These are phyloP conservation scores for Thunnus maccoyii DNA, from an alignment of 2,113 vertebrate genomes.

Conservation along the genomic window DNA sequence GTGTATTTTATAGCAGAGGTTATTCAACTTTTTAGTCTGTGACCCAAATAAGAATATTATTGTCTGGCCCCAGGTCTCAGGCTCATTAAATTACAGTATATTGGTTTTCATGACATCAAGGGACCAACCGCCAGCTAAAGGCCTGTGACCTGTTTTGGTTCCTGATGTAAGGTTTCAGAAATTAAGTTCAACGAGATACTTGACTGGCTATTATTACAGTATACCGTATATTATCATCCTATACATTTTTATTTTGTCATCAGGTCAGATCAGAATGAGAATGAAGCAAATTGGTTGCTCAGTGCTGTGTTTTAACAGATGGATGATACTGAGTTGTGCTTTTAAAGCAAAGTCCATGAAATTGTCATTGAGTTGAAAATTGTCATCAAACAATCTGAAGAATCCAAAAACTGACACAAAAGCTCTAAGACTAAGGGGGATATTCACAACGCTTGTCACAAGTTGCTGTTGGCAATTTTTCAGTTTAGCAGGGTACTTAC, in stretches of 20 bases:
- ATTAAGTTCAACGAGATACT: constrained; percentile 61
- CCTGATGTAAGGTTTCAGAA: constrained; percentile 62
- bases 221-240: constrained; percentile 44
- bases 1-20: constrained; percentile 53
- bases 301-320: neutral
- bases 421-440: too few species aligned
- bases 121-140: constrained; percentile 41
- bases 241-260: constrained; percentile 40
- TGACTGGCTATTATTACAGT: constrained; percentile 43
- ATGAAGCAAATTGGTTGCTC: constrained; percentile 10
- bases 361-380: too few species aligned
- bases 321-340: neutral
- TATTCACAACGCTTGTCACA: too few species aligned
- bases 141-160: constrained; percentile 60
- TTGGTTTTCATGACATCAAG: constrained; percentile 63
- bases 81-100: constrained; percentile 70
- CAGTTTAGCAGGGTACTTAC: too few species aligned
- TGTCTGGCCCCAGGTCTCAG: constrained; percentile 64
- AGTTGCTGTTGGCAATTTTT: too few species aligned
- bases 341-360: too few species aligned
- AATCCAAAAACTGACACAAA: too few species aligned
- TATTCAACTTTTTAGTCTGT: constrained; percentile 61
- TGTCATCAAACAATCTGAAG: too few species aligned
- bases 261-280: constrained; percentile 31
- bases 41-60: constrained; percentile 69